These are phyloP conservation scores for Brachyalestes nurse DNA, from an alignment of 2,797 vertebrate genomes.

Conservation along the genomic window DNA sequence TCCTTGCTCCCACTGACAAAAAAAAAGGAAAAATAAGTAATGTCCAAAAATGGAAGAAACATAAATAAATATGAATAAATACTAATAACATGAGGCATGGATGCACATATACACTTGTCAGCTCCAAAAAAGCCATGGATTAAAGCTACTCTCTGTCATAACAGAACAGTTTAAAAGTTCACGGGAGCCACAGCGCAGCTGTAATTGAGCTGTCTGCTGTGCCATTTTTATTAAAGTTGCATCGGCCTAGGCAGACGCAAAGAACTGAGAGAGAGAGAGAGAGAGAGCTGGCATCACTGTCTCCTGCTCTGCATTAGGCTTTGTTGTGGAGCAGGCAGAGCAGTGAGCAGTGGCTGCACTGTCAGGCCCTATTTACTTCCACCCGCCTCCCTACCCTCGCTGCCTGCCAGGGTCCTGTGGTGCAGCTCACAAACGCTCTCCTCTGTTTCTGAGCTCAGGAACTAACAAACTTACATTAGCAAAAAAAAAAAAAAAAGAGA, in stretches of 20 bases:
- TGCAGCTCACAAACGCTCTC: constrained; percentile 63
- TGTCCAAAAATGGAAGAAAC: constrained; percentile 8
- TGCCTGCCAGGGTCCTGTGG: constrained; percentile 64
- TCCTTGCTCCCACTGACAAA: constrained; percentile 96
- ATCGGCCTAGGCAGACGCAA: background rate
- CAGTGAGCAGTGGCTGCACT: constrained; percentile 59
- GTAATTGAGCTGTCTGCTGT: constrained; percentile 50
- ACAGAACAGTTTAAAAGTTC: constrained; percentile 36
- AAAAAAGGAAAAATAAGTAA: constrained; percentile 41
- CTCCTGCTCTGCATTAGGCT: background rate
- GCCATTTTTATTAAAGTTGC: constrained; percentile 12
- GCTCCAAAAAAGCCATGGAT: constrained; percentile 8
- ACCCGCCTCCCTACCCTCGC: constrained; percentile 61
- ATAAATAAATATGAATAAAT: background rate
- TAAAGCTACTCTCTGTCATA: constrained; percentile 44
- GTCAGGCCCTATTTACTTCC: constrained; percentile 68
- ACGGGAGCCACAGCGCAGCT: constrained; percentile 16
- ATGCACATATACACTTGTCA: background rate
- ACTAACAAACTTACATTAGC: constrained; percentile 40
- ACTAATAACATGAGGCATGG: background rate
- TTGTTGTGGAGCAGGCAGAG: constrained; percentile 46
- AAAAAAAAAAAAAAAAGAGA: background rate
- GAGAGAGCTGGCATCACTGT: background rate
- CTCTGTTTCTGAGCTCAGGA: constrained; percentile 62
- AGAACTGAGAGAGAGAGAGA: constrained; percentile 1